Percentiles rank a stretch among this genome's conserved stretches.
Evolutionary conservation across 2,888 invertebrate genomes (phyloP).

Genomic region (Prosapia bicincta): DNA sequence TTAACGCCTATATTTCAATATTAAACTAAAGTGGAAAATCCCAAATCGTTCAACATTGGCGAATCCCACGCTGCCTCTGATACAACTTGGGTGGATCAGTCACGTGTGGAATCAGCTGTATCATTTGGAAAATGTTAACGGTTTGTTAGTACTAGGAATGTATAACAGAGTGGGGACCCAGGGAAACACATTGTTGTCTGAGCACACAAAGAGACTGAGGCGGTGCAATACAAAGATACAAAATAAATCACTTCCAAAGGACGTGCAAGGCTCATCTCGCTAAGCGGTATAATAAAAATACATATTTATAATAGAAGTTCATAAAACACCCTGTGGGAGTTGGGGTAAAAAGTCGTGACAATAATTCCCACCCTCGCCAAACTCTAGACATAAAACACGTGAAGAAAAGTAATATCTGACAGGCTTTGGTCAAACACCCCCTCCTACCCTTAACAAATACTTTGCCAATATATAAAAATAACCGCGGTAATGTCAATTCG

Average conservation of each 20-base stretch:
- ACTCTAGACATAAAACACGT: background rate
- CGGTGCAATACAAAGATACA: background rate
- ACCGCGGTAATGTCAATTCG: background rate
- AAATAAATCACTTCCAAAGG: background rate
- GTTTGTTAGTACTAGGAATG: background rate
- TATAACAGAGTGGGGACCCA: background rate
- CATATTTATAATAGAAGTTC: constrained; percentile 27
- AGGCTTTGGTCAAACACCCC: background rate
- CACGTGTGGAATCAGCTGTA: too few species aligned
- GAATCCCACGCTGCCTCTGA: too few species aligned
- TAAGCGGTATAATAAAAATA: constrained; percentile 20
- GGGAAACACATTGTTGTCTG: background rate
- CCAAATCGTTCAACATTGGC: too few species aligned
- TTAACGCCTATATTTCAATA: too few species aligned
- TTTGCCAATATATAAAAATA: background rate
- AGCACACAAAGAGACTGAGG: too few species aligned
- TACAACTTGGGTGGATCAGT: too few species aligned
- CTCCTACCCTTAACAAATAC: background rate
- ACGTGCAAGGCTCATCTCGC: background rate
- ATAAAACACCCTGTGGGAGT: constrained; percentile 6
- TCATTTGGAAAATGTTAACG: background rate
- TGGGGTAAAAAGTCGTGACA: background rate
- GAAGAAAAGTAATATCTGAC: background rate
- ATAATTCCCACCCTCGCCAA: background rate
- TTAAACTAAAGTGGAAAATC: too few species aligned